Conservation (phyloP, 1,140 invertebrate species). For the Lerema accius region DNA sequence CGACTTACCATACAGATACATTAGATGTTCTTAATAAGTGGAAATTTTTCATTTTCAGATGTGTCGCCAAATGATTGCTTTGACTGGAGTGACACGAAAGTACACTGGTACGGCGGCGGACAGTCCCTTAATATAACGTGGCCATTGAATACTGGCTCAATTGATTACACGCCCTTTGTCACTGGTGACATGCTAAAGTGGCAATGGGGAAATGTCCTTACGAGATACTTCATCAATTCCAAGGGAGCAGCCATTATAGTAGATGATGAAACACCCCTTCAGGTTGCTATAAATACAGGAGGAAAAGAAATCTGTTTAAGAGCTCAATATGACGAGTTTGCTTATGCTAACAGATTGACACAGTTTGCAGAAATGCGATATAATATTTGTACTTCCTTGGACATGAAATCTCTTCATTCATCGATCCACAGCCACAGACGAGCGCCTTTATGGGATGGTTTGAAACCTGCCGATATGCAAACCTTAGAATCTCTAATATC, state of each 20-base stretch:
- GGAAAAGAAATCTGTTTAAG: conserved; percentile 89
- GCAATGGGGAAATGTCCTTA: conserved; percentile 91
- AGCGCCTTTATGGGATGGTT: conserved; percentile 91
- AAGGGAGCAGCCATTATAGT: conserved; percentile 91
- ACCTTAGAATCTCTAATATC: conserved; percentile 89
- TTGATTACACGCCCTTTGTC: conserved; percentile 90
- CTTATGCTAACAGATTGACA: conserved; percentile 87
- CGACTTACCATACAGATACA: too few species aligned
- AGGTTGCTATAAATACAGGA: conserved; percentile 88
- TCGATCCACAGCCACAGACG: conserved; percentile 84
- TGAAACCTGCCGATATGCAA: conserved; percentile 89
- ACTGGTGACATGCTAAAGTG: conserved; percentile 90
- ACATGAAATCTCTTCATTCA: conserved; percentile 90
- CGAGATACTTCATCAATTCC: conserved; percentile 92
- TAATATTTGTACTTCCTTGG: conserved; percentile 91
- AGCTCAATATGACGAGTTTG: conserved; percentile 90
- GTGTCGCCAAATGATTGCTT: conserved; percentile 92
- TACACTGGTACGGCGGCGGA: conserved; percentile 92
- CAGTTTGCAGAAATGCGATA: conserved; percentile 89
- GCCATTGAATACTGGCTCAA: conserved; percentile 88
- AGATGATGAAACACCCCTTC: conserved; percentile 89
- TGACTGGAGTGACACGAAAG: conserved; percentile 86
- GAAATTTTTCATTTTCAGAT: too few species aligned
- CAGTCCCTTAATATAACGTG: conserved; percentile 90
- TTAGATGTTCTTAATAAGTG: too few species aligned